Evolutionary conservation across 2,888 invertebrate genomes (phyloP).

Genomic region (Machimus rusticus): DNA sequence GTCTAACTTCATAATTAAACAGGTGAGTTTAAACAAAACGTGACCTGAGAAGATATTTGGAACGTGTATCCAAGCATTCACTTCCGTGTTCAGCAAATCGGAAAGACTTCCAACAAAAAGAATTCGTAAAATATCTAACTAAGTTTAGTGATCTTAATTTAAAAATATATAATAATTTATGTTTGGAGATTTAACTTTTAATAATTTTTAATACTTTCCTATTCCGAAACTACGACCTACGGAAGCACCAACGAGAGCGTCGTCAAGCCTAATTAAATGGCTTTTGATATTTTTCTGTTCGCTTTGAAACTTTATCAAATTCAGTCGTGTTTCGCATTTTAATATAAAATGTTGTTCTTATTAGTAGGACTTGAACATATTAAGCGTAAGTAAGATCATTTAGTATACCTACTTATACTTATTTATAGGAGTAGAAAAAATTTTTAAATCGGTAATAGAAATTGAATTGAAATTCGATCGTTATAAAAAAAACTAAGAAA

Average conservation of each 20-base stretch:
- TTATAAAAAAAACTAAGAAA: no score
- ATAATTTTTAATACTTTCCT: not conserved
- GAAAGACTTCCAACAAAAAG: not conserved
- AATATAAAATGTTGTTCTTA: not conserved
- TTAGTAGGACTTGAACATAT: not conserved
- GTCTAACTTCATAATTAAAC: not conserved
- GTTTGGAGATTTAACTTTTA: no score
- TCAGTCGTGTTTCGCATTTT: not conserved
- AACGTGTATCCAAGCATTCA: not conserved
- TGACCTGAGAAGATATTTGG: not conserved
- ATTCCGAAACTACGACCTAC: no score
- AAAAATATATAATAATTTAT: not conserved
- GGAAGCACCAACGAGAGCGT: no score
- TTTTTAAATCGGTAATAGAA: not conserved
- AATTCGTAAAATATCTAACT: not conserved
- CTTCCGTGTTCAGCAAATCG: not conserved
- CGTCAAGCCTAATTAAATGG: not conserved
- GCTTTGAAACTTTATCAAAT: not conserved
- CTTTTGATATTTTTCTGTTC: not conserved
- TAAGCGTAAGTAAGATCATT: not conserved
- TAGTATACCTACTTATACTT: not conserved
- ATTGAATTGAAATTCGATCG: not conserved
- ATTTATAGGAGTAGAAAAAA: not conserved
- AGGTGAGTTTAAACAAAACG: not conserved
- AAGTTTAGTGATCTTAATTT: not conserved